Evolutionary conservation across 2,888 invertebrate genomes (phyloP), one percentile per base, ranked within the genome.

Genomic region (Colletes collaris): DNA sequence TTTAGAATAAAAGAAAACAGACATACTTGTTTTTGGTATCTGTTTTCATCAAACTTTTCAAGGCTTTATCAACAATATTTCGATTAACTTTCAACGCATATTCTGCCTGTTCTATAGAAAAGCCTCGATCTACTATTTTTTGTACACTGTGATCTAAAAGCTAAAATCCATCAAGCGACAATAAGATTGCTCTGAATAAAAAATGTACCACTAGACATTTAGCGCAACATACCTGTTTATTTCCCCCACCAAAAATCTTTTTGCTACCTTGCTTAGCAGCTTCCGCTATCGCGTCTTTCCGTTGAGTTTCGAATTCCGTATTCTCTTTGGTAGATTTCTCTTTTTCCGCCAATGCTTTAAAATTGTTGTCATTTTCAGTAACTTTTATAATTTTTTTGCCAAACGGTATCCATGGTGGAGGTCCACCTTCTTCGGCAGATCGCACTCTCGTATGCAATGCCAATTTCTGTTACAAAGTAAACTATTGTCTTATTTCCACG

Each of bases 391-490:
- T 94, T 89, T 95, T 96, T 89, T 96, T 96, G 0, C 98, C 98
- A 94, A 98, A 98, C 50, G 98, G 96, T 87, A 98, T 97, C 97
- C 98, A 98, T 53, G 97, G 96, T 56, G 97, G 98, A 2, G 98
- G 97, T 0, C 97, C 97, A 81, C 97, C 97, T 86, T 96, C 96
- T 72, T 94, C 95, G 7, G 95, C 95, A 70, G 94, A 94, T 50
- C 95, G 94, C 66, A 95, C 94, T 93, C 91, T 84, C 82, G 91
- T 90, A 60, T 92, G 92, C 6, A 83, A 84, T n/a, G 92, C 91
- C 27, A 93, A 83, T 90, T 92, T 93, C 92, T 93, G 70, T 59
- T 80, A 78, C 6, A 64, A 82, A 68, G 74, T 44, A 50, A 27
- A 27, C 7, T 40, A 52, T 27, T 27, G 27, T 27, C 27, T 59